Evolutionary conservation across 1,140 invertebrate species (phyloP).

Genomic region (Anoplolepis gracilipes): DNA sequence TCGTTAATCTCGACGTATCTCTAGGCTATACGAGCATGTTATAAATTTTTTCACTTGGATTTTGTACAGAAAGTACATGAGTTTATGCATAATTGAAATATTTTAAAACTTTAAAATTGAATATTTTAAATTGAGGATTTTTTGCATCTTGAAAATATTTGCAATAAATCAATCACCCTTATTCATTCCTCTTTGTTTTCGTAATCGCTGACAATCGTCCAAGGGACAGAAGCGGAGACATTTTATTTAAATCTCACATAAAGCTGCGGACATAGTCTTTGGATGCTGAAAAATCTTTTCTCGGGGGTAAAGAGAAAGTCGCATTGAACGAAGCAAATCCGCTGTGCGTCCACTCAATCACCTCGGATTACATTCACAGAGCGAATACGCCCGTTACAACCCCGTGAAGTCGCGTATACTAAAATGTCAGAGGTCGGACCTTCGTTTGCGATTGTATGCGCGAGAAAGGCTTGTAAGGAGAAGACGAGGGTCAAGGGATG

Average conservation of each 20-base stretch:
- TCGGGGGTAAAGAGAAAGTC: slow-evolving; percentile 9
- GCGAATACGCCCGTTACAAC: slow-evolving; percentile 19
- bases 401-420: slow-evolving; percentile 29
- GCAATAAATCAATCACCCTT: background rate
- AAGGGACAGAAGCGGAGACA: background rate
- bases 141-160: background rate
- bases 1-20: background rate
- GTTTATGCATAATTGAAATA: background rate
- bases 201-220: background rate
- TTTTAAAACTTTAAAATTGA: background rate
- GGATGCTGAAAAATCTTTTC: slow-evolving; percentile 6
- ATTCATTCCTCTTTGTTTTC: background rate
- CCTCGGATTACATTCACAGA: slow-evolving; percentile 43
- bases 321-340: slow-evolving; percentile 24
- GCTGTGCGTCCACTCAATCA: slow-evolving; percentile 55
- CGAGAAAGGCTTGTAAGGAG: slow-evolving; percentile 6
- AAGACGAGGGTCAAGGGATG: slow-evolving; percentile 63
- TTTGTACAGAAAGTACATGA: background rate
- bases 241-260: slow-evolving; percentile 38
- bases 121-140: background rate
- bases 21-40: background rate
- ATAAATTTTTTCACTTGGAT: background rate
- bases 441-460: slow-evolving; percentile 18
- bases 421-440: slow-evolving; percentile 19
- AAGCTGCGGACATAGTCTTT: background rate